Conservation (phyloP, 2,888 invertebrate genomes). For the Platypus cylindrus region DNA sequence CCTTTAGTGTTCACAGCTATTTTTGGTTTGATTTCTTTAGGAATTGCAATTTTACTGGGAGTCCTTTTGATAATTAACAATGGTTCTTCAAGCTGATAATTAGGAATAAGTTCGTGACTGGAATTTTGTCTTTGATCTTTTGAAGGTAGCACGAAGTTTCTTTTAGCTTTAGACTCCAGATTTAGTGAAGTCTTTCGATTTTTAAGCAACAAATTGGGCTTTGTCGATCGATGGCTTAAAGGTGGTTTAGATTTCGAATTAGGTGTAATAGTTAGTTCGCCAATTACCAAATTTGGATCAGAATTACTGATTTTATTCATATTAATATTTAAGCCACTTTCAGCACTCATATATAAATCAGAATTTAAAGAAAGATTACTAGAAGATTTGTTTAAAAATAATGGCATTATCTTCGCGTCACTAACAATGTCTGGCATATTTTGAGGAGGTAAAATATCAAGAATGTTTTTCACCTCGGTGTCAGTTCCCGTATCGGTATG, state of each 20-base stretch:
- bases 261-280: conserved; percentile 18
- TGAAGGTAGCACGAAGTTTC: conserved; percentile 29
- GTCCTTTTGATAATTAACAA: conserved; percentile 34
- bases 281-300: conserved; percentile 18
- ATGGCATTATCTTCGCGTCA: conserved; percentile 11
- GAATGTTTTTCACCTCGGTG: conserved; percentile 52
- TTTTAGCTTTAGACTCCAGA: conserved; percentile 17
- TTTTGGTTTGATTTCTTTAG: conserved; percentile 33
- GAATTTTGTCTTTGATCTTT: conserved; percentile 27
- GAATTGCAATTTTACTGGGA: conserved; percentile 33
- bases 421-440: conserved; percentile 21
- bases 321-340: conserved; percentile 28
- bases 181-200: conserved; percentile 22
- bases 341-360: conserved; percentile 31
- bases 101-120: conserved; percentile 30
- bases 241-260: conserved; percentile 6
- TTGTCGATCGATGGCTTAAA: conserved; percentile 4
- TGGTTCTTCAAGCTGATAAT: conserved; percentile 26
- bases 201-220: conserved; percentile 18
- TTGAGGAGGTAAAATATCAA: conserved; percentile 19
- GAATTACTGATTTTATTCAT: conserved; percentile 18
- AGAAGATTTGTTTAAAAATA: conserved; percentile 23
- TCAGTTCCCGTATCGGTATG: conserved; percentile 55
- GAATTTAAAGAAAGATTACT: conserved; percentile 28
- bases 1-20: conserved; percentile 29